These are phyloP conservation scores for Suncus etruscus DNA, from an alignment of 2,113 vertebrate species.

Conservation along the genomic window DNA sequence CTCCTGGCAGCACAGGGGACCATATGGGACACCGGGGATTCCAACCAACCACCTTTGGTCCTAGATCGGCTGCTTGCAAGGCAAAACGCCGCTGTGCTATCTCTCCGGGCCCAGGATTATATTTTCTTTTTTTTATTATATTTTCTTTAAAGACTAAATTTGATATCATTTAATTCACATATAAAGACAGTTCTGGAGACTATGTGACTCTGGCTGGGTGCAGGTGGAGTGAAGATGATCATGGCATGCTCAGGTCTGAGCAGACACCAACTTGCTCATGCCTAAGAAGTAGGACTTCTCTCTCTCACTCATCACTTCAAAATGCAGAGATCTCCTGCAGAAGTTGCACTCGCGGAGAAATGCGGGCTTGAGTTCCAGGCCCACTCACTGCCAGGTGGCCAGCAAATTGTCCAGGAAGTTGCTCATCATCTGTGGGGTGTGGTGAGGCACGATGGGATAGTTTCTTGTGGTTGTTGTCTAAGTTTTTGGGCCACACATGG, in stretches of 20 bases:
- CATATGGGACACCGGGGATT: too few relatives aligned
- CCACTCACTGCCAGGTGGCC: conserved; percentile 93
- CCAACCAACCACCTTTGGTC: too few relatives aligned
- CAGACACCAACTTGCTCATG: conserved; percentile 94
- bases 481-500: conserved; percentile 62
- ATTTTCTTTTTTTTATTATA: too few relatives aligned
- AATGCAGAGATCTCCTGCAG: conserved; percentile 96
- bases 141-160: conserved; percentile 81
- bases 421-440: conserved; percentile 98
- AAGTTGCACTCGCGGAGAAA: conserved; percentile 95
- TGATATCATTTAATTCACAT: conserved; percentile 81
- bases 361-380: conserved; percentile 93
- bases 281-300: conserved; percentile 96
- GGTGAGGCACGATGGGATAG: conserved; percentile 92
- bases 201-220: background rate
- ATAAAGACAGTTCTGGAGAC: conserved; percentile 80
- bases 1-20: too few relatives aligned
- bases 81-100: too few relatives aligned
- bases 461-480: too few relatives aligned
- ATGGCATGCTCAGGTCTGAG: conserved; percentile 88
- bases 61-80: too few relatives aligned
- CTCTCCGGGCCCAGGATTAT: too few relatives aligned
- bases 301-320: conserved; percentile 96
- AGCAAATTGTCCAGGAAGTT: conserved; percentile 95
- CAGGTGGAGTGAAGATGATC: background rate